Evolutionary conservation across 2,888 invertebrate species (phyloP), one percentile per base, ranked within the genome.

Genomic region (Drosophila mercatorum): DNA sequence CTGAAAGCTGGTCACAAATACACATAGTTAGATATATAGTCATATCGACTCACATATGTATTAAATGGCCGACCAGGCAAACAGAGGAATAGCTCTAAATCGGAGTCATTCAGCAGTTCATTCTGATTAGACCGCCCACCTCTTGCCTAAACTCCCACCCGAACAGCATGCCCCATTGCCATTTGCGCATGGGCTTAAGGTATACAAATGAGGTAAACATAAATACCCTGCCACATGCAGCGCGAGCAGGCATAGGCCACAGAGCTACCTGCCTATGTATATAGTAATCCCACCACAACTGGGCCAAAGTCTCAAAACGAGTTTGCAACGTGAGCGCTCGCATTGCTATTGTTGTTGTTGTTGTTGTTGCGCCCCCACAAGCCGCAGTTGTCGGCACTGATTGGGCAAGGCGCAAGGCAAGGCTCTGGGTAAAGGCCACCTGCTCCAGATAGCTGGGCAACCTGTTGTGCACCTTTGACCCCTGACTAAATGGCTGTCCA

Each of bases 391-490:
- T 6, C 14, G 59, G n/a, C 44, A 70, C 59, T 75, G 72, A 72
- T 74, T 77, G 71, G 70, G 68, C 64, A 64, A 66, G 78, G 79
- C 78, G 68, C 70, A 17, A 17, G 69, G 65, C 63, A 66, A 68
- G 78, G 78, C 78, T 68, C 75, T 75, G 68, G 75, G 71, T 83
- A 86, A 51, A 85, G 85, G 87, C 85, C 85, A 87, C 87, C 87
- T 87, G 87, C 83, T 83, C 78, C 82, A 80, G 80, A 78, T 86
- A 64, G 72, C n/a, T 52, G 62, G 47, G 72, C 83, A 86, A 86
- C 84, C 84, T 83, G 83, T 79, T 85, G 81, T 66, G 8, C 52
- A 82, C 84, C 84, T 84, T 82, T 86, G 84, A 84, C 79, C 83
- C 68, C 46, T 31, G 28, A 28, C 31, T 2, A 34, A 34, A 34